Conservation (phyloP, 92 coral and sea anemone species). For the Nematostella vectensis region DNA sequence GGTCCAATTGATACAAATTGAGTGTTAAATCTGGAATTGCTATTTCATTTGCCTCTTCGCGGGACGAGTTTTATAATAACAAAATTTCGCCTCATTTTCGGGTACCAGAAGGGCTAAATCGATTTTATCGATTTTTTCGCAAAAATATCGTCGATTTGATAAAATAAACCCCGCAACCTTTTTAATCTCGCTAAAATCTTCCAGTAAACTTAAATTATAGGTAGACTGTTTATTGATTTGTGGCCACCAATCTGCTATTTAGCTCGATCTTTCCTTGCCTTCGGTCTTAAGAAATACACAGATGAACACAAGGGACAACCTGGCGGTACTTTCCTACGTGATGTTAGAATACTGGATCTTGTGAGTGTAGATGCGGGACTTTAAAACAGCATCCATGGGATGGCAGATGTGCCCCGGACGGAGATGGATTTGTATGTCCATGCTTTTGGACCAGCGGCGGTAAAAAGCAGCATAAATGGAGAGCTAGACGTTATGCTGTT, state of each 20-base stretch:
- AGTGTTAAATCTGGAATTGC: background rate
- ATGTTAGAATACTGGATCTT: conserved; percentile 41
- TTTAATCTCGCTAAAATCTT: background rate
- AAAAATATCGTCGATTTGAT: background rate
- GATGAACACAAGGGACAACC: too few species aligned
- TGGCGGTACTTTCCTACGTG: conserved; percentile 23
- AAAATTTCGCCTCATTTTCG: background rate
- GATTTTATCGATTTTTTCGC: background rate
- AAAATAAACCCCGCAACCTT: background rate
- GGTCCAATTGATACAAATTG: background rate
- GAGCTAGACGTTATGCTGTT: conserved; percentile 29
- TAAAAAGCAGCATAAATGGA: conserved; percentile 18
- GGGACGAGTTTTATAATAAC: background rate
- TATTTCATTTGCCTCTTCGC: background rate
- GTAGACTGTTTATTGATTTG: background rate
- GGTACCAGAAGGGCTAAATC: background rate
- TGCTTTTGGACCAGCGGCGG: conserved; percentile 30
- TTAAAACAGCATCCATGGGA: conserved; percentile 18
- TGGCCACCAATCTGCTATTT: too few species aligned
- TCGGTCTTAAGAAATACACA: too few species aligned
- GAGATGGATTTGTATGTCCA: conserved; percentile 30
- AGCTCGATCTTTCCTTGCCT: too few species aligned
- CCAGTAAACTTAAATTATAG: background rate
- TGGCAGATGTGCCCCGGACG: conserved; percentile 13
- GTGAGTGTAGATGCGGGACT: conserved; percentile 7